Base-by-base conservation (phyloP, 2,113 vertebrate species). In the Casuarius casuarius region DNA sequence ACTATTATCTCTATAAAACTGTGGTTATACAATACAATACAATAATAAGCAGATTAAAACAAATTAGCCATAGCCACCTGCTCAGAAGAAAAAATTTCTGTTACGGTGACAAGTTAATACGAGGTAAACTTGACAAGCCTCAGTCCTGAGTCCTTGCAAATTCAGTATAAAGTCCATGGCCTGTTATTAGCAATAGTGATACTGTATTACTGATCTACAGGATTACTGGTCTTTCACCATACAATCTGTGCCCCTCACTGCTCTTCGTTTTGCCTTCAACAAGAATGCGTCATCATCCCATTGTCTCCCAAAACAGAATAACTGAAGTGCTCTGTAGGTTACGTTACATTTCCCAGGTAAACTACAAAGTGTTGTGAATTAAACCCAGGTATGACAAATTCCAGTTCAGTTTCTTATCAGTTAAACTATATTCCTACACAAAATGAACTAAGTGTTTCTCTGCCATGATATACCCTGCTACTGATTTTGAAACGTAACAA, bases 401-500 rank as follows among this genome's bases (percentile, higher is more conserved):
- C 20, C 44, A 66, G 22, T 58, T 78, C 33, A 74, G 8, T 25
- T 22, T 52, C 84, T 87, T 83, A 28, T 44, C 35, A 61, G 29
- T 38, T 90, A 89, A 91, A 80, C 68, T 42, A 73, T 25, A 46
- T 83, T 54, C 8, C 12, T 31, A 20, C 13, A 28, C 26, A 70
- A 91, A 93, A 70, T 23, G 17, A 88, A 77, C 70, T 29, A 38
- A 83, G 65, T 78, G 56, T 80, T 87, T 96, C 42, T 87, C 73
- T 84, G 42, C 19, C 79, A 71, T 9, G 20, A 9, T 76, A 48
- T 82, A 95, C 59, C 14, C 26, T 22, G 22, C 25, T 28, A 31
- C 61, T 42, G 25, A 87, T 79, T 91, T 74, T 80, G 84, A 87
- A 94, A 84, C 25, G 78, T 79, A 87, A 89, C 74, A 91, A 94